These are phyloP conservation scores for Leptopilina drosophilae DNA, from an alignment of 2,888 invertebrate genomes.

Conservation along the genomic window DNA sequence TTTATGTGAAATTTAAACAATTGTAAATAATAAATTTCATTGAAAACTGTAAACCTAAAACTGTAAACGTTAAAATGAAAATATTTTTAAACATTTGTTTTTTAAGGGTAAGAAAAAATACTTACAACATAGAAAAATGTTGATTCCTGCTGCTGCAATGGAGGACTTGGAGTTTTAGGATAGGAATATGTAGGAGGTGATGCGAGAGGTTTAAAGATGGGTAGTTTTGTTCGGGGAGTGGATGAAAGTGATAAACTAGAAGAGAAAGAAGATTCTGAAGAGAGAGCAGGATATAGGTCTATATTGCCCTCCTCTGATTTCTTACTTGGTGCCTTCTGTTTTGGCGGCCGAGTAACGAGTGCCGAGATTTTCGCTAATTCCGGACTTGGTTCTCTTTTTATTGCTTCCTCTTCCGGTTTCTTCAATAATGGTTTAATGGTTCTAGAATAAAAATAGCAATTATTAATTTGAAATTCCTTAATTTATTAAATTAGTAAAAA, in stretches of 20 bases:
- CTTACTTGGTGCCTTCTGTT: constrained; percentile 81
- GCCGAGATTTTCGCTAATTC: constrained; percentile 91
- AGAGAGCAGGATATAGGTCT: constrained; percentile 69
- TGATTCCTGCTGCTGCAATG: constrained; percentile 62
- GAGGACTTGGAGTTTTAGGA: constrained; percentile 61
- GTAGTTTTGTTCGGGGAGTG: constrained; percentile 68
- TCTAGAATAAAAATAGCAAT: constrained; percentile 63
- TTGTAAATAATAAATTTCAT: too few species aligned
- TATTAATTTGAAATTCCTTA: background rate
- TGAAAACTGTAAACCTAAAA: background rate
- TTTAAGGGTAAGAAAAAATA: constrained; percentile 58
- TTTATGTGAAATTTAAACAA: too few species aligned
- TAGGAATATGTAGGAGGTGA: constrained; percentile 62
- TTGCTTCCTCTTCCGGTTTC: constrained; percentile 80
- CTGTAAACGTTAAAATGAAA: background rate
- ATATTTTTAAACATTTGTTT: background rate
- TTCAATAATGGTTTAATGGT: constrained; percentile 85
- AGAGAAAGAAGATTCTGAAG: constrained; percentile 71
- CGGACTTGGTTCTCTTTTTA: constrained; percentile 85
- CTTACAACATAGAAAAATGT: constrained; percentile 72
- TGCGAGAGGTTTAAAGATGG: constrained; percentile 68
- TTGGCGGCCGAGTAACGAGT: constrained; percentile 88
- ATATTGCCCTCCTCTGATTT: constrained; percentile 71
- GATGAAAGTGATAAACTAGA: constrained; percentile 66
- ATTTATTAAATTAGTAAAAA: background rate